Base-by-base conservation (phyloP, 2,888 invertebrate genomes). In the Zaprionus lineosus region DNA sequence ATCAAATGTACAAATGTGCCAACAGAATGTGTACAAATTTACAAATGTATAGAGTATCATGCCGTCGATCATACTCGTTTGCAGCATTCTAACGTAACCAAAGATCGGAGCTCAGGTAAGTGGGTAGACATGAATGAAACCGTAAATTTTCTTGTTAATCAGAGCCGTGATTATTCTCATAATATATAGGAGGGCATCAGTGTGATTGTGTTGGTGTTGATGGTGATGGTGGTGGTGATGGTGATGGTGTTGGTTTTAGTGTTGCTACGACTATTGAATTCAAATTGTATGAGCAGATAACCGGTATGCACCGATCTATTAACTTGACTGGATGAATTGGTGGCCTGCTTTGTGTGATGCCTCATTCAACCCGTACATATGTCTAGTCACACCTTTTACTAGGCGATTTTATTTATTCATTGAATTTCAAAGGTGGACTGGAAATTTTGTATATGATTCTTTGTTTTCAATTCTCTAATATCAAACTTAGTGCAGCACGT, bases 81-180 rank as follows among this genome's bases (percentile, higher is more conserved):
- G n/a, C n/a, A n/a, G n/a, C n/a, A n/a, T n/a, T n/a, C n/a, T n/a
- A n/a, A n/a, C n/a, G n/a, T n/a, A n/a, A n/a, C n/a, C n/a, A n/a
- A n/a, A n/a, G n/a, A n/a, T n/a, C n/a, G n/a, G n/a, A n/a, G n/a
- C n/a, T n/a, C n/a, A n/a, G n/a, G n/a, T n/a, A n/a, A n/a, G n/a
- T n/a, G n/a, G n/a, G n/a, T 51, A 28, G 21, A 16, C 44, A 40
- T 75, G 73, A 75, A 72, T 72, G 67, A 72, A 72, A 75, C 55
- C 67, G 76, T 72, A 75, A 61, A 66, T 51, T 60, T 51, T 6
- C 11, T 21, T 50, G 18, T 50, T 60, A 57, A 37, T 43, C 39
- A 43, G 31, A 37, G 19, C 24, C 31, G 21, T 47, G 57, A 53
- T 36, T 47, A 51, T 52, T 48, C 50, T 69, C 53, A 56, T 52